Conservation (phyloP, 2,797 vertebrate species). For the Semaprochilodus insignis region DNA sequence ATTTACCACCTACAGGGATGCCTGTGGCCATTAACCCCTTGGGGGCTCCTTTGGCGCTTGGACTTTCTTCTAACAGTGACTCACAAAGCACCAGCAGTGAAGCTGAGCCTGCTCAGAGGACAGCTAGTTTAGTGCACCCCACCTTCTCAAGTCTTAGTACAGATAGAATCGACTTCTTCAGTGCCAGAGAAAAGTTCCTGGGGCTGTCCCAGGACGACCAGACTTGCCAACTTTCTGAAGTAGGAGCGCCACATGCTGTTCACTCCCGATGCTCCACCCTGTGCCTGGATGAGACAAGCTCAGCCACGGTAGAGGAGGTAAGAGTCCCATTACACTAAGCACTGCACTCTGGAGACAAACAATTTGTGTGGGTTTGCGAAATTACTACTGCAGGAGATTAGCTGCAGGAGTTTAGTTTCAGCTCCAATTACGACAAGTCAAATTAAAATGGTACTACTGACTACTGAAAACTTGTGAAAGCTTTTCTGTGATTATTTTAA, state of each 20-base stretch:
- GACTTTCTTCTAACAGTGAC: constrained; percentile 53
- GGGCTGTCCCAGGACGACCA: constrained; percentile 87
- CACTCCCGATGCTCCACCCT: constrained; percentile 63
- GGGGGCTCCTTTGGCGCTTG: constrained; percentile 7
- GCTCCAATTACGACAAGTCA: not conserved
- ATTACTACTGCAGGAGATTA: not conserved
- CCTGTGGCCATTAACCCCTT: constrained; percentile 72
- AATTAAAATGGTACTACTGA: constrained; percentile 16
- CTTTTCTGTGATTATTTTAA: not conserved
- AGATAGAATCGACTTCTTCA: constrained; percentile 94
- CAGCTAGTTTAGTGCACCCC: constrained; percentile 62
- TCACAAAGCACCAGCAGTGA: constrained; percentile 66
- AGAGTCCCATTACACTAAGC: not conserved
- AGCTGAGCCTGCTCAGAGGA: constrained; percentile 39
- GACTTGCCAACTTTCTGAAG: constrained; percentile 75
- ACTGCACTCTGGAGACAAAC: not conserved
- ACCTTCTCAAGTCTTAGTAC: constrained; percentile 79
- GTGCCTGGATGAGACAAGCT: constrained; percentile 57
- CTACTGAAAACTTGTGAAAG: constrained; percentile 15
- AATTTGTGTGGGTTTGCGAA: not conserved
- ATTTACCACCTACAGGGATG: constrained; percentile 63
- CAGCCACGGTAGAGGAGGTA: constrained; percentile 38
- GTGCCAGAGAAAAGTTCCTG: constrained; percentile 92
- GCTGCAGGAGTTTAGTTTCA: not conserved
- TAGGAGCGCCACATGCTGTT: constrained; percentile 61